phyloP scores from a whole-genome alignment of 2,888 invertebrate genomes.

The Epinotia nisella region DNA sequence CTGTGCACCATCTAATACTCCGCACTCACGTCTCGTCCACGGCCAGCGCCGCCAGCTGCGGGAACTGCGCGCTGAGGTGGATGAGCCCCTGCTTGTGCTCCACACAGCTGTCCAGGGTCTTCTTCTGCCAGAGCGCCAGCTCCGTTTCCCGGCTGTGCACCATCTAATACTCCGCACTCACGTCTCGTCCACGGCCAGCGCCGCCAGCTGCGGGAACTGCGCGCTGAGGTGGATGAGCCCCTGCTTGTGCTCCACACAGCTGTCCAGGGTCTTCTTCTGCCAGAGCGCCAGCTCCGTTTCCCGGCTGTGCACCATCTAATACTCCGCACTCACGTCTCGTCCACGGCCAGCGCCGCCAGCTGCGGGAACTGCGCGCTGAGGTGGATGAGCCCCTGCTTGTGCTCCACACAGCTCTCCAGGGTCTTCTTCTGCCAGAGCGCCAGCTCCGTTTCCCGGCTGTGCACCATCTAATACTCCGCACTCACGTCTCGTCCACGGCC shows the following conservation, averaged over 20 bases:
- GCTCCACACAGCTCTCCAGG: too few species aligned
- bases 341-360: too few species aligned
- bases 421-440: too few species aligned
- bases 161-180: slow-evolving; percentile 52
- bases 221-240: slow-evolving; percentile 69
- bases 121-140: slow-evolving; percentile 70
- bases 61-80: slow-evolving; percentile 64
- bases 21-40: too few species aligned
- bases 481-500: too few species aligned
- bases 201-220: slow-evolving; percentile 63
- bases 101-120: slow-evolving; percentile 55
- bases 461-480: too few species aligned
- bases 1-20: too few species aligned
- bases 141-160: too few species aligned
- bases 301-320: slow-evolving; percentile 71
- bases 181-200: slow-evolving; percentile 72
- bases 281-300: slow-evolving; percentile 74
- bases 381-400: too few species aligned
- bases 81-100: slow-evolving; percentile 75
- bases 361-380: too few species aligned
- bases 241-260: slow-evolving; percentile 75
- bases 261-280: slow-evolving; percentile 74
- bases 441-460: too few species aligned
- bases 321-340: too few species aligned
- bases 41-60: slow-evolving; percentile 61